phyloP scores from a whole-genome alignment of 1,140 invertebrate genomes.

The Nixonia krombeini region DNA sequence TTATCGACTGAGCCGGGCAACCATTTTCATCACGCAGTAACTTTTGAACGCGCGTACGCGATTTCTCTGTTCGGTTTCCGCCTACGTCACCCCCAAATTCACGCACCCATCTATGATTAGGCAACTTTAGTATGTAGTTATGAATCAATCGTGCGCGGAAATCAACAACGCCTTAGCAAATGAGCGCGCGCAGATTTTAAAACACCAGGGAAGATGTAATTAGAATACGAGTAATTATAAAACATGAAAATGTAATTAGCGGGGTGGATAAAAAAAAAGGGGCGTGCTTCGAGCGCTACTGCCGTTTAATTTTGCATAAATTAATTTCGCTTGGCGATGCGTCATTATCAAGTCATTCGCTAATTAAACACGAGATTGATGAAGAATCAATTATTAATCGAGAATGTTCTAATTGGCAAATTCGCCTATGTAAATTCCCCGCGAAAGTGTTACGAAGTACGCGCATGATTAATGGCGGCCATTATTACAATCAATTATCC shows the following conservation, averaged over 20 bases:
- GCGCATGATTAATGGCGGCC: slow-evolving; percentile 21
- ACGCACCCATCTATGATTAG: no score
- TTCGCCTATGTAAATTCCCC: slow-evolving; percentile 12
- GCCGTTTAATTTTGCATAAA: slow-evolving; percentile 27
- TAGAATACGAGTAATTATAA: slow-evolving; percentile 22
- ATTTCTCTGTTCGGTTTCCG: no score
- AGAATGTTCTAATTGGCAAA: slow-evolving; percentile 5
- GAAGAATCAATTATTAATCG: slow-evolving; percentile 28
- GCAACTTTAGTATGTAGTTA: no score
- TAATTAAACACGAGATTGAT: slow-evolving; percentile 31
- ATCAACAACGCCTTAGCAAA: slow-evolving; percentile 13
- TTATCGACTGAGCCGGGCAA: background rate
- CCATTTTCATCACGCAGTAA: slow-evolving; percentile 10
- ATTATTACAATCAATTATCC: slow-evolving; percentile 16
- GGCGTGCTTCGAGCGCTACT: slow-evolving; percentile 13
- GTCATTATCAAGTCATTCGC: slow-evolving; percentile 16
- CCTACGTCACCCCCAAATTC: no score
- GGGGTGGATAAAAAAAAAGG: slow-evolving; percentile 11
- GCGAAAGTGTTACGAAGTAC: slow-evolving; percentile 11
- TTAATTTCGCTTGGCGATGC: slow-evolving; percentile 13
- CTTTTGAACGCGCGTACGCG: no score
- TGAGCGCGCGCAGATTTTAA: slow-evolving; percentile 10
- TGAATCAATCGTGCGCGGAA: slow-evolving; percentile 14
- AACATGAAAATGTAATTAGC: slow-evolving; percentile 10
- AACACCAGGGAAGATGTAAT: slow-evolving; percentile 16